phyloP scores from a whole-genome alignment of 2,888 invertebrate genomes.

The Danaus chrysippus region DNA sequence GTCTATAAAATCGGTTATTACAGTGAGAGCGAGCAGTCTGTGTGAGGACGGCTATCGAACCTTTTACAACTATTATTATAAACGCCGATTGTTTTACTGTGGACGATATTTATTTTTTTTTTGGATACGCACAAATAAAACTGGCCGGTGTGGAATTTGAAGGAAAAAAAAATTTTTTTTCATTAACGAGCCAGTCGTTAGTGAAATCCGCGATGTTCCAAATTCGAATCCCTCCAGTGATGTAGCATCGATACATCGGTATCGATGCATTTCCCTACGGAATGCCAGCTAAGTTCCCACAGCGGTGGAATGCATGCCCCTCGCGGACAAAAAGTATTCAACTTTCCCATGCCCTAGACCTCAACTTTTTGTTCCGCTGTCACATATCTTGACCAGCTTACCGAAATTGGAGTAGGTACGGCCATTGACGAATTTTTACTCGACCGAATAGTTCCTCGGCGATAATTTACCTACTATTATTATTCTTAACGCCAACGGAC shows the following conservation, averaged over 20 bases:
- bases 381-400: neutral
- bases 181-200: neutral
- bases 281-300: conserved; percentile 71
- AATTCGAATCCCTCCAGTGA: conserved; percentile 13
- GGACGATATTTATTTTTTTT: neutral
- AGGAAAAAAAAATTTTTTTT: neutral
- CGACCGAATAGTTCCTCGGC: neutral
- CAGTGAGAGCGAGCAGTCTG: conserved; percentile 43
- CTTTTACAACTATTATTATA: conserved; percentile 30
- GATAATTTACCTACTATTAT: neutral
- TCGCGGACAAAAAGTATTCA: conserved; percentile 65
- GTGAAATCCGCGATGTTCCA: conserved; percentile 13
- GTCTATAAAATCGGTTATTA: conserved; percentile 54
- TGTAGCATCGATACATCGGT: conserved; percentile 59
- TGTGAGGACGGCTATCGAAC: conserved; percentile 40
- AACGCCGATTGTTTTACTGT: conserved; percentile 12
- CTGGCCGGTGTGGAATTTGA: neutral
- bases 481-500: conserved; percentile 3
- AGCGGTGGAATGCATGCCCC: conserved; percentile 46
- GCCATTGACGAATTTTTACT: neutral
- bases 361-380: neutral
- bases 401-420: neutral
- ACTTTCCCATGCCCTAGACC: conserved; percentile 65
- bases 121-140: neutral
- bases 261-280: conserved; percentile 71